These are phyloP conservation scores for Todus mexicanus DNA, from an alignment of 2,797 vertebrate species.

Conservation along the genomic window DNA sequence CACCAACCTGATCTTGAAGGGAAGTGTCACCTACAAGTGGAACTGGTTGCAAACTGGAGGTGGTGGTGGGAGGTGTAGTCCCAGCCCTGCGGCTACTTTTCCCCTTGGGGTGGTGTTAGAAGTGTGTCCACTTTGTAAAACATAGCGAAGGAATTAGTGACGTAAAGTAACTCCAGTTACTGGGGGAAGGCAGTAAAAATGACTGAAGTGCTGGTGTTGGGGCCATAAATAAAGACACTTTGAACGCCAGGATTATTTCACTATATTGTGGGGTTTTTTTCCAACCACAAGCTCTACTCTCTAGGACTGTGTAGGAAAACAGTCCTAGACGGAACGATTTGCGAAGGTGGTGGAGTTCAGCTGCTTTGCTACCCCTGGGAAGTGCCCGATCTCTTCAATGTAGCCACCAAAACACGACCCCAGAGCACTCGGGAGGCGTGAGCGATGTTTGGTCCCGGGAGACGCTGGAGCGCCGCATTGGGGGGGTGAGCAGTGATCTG, in stretches of 20 bases:
- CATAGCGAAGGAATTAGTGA: fast-evolving
- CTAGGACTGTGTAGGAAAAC: neutral
- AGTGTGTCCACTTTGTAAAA: fast-evolving
- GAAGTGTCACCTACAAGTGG: neutral
- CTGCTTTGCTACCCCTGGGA: neutral
- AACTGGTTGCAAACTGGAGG: neutral
- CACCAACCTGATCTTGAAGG: neutral
- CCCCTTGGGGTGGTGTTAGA: fast-evolving
- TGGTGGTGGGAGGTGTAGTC: fast-evolving
- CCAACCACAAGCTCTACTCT: fast-evolving
- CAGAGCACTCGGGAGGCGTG: fast-evolving
- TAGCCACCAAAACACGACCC: fast-evolving
- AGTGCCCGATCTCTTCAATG: fast-evolving
- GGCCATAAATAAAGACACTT: neutral
- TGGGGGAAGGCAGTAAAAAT: neutral
- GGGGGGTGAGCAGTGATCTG: neutral
- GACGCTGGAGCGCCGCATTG: fast-evolving
- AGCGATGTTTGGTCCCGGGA: neutral
- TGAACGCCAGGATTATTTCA: neutral
- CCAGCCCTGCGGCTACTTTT: fast-evolving
- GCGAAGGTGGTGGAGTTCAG: neutral
- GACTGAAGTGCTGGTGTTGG: neutral
- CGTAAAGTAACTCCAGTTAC: fast-evolving
- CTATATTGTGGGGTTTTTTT: neutral
- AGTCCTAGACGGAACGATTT: no score